Conservation (phyloP, 2,888 invertebrate species). For the Epiblema foenella region DNA sequence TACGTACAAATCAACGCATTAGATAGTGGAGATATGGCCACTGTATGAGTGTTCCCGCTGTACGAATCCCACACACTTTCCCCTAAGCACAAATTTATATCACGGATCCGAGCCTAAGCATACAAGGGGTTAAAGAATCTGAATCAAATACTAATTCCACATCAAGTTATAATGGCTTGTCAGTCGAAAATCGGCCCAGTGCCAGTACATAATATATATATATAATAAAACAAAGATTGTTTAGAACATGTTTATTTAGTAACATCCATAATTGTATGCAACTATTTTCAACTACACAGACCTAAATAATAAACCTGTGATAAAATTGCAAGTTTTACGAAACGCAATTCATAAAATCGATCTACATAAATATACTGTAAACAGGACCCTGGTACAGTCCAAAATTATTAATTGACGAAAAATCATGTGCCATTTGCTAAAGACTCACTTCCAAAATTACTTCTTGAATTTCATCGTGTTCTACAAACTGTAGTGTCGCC, state of each 20-base stretch:
- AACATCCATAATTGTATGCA: conserved; percentile 78
- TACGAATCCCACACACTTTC: too few relatives aligned
- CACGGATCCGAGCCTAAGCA: too few relatives aligned
- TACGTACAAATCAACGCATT: too few relatives aligned
- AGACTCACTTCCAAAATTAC: conserved; percentile 1
- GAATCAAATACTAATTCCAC: too few relatives aligned
- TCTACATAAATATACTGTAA: conserved; percentile 39
- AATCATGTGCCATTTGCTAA: conserved; percentile 15
- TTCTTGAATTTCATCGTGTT: not conserved
- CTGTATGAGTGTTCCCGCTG: too few relatives aligned
- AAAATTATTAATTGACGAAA: conserved; percentile 33
- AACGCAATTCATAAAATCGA: conserved; percentile 39
- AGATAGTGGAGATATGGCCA: too few relatives aligned
- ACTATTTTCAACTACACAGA: conserved; percentile 71
- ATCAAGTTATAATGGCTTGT: not conserved
- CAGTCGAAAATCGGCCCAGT: not conserved
- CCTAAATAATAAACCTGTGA: conserved; percentile 28
- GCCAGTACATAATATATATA: conserved; percentile 9
- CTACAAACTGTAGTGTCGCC: not conserved
- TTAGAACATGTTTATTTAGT: conserved; percentile 80
- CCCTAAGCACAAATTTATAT: too few relatives aligned
- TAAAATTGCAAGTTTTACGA: conserved; percentile 17
- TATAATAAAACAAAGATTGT: conserved; percentile 58
- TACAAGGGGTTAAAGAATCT: too few relatives aligned
- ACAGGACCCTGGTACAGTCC: conserved; percentile 23